Conservation (phyloP, 53 echinoderm and acorn worm species). For the Crossaster papposus region DNA sequence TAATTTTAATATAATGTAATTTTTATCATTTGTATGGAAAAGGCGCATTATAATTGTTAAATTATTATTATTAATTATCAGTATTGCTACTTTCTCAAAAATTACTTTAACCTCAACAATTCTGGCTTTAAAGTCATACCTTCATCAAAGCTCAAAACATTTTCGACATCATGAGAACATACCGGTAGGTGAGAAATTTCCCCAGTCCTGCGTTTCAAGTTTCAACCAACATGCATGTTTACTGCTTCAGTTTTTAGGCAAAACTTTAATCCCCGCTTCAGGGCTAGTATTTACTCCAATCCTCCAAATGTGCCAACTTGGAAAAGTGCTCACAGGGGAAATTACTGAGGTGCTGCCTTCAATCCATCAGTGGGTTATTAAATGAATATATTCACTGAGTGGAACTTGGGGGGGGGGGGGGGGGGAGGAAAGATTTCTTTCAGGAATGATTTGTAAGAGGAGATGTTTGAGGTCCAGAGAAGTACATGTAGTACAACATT, state of each 20-base stretch:
- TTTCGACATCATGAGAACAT: neutral
- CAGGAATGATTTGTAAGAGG: neutral
- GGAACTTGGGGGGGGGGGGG: neutral
- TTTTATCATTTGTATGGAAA: no score
- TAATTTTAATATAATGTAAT: no score
- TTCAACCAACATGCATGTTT: neutral
- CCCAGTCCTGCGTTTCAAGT: neutral
- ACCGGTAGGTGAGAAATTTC: neutral
- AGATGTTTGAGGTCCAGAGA: neutral
- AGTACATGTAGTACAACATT: neutral
- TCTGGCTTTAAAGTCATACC: neutral
- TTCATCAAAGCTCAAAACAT: neutral
- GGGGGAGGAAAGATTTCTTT: slow-evolving; percentile 3
- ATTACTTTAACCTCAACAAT: neutral
- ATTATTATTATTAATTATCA: no score
- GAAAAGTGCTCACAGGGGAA: slow-evolving; percentile 33
- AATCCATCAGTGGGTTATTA: slow-evolving; percentile 27
- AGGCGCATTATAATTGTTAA: no score
- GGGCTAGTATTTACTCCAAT: slow-evolving; percentile 21
- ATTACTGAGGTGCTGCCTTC: slow-evolving; percentile 31
- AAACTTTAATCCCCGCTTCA: neutral
- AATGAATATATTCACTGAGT: neutral
- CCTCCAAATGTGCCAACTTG: slow-evolving; percentile 21
- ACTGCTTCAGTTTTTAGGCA: neutral
- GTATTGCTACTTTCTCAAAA: neutral